Evolutionary conservation across 2,888 invertebrate species (phyloP).

Genomic region (Drosophila kambysellisi): DNA sequence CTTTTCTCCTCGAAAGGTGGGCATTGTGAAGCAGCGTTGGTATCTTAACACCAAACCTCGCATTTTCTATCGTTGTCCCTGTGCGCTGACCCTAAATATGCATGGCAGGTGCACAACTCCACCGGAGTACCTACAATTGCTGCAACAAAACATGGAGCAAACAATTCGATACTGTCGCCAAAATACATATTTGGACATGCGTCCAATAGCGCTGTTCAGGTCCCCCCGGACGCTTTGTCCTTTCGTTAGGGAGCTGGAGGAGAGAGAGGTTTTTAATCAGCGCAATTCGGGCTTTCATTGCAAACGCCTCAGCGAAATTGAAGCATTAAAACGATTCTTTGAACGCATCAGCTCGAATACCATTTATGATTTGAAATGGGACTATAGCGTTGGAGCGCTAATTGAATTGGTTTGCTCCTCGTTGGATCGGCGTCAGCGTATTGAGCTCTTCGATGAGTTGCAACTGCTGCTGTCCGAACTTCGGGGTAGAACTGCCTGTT

Average conservation of each 20-base stretch:
- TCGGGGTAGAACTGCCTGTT: slow-evolving; percentile 18
- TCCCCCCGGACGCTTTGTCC: slow-evolving; percentile 6
- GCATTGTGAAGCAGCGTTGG: slow-evolving; percentile 75
- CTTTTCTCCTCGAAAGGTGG: slow-evolving; percentile 70
- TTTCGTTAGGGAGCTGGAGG: slow-evolving; percentile 43
- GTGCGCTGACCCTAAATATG: slow-evolving; percentile 61
- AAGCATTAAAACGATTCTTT: slow-evolving; percentile 38
- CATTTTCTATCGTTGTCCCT: slow-evolving; percentile 58
- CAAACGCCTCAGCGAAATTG: slow-evolving; percentile 29
- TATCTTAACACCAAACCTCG: slow-evolving; percentile 60
- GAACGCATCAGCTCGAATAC: neutral
- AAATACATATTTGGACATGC: no score
- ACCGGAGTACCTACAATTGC: slow-evolving; percentile 55
- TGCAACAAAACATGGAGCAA: slow-evolving; percentile 34
- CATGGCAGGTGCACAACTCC: slow-evolving; percentile 69
- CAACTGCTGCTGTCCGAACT: slow-evolving; percentile 16
- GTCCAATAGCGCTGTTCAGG: no score
- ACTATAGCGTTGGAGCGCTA: slow-evolving; percentile 51
- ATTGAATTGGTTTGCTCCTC: slow-evolving; percentile 40
- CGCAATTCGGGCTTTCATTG: slow-evolving; percentile 56
- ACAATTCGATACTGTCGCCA: neutral
- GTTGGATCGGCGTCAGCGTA: slow-evolving; percentile 7
- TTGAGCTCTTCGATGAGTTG: slow-evolving; percentile 37
- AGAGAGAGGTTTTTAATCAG: slow-evolving; percentile 55
- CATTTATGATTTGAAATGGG: slow-evolving; percentile 36